Evolutionary conservation across 92 coral and sea anemone species (phyloP).

Genomic region (Siderastrea siderea): DNA sequence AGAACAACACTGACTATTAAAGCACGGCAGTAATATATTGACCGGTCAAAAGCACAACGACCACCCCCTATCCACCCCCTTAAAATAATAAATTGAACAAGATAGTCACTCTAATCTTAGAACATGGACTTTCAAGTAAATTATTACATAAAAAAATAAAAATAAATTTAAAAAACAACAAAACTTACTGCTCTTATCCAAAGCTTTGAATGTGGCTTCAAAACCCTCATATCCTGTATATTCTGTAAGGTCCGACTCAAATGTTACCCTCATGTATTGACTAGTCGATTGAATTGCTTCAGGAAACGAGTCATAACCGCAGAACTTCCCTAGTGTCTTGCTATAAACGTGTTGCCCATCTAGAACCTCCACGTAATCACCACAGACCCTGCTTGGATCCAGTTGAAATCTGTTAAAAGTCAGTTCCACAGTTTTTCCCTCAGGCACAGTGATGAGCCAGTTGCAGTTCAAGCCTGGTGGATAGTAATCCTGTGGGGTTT

Average conservation of each 20-base stretch:
- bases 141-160: no score
- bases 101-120: no score
- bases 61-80: no score
- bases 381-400: slow-evolving; percentile 13
- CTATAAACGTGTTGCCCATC: slow-evolving; percentile 49
- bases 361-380: slow-evolving; percentile 61
- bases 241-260: background rate
- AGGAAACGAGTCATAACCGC: slow-evolving; percentile 42
- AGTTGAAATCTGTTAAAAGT: slow-evolving; percentile 18
- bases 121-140: no score
- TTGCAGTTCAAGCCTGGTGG: background rate
- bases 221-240: background rate
- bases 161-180: no score
- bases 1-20: no score
- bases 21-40: no score
- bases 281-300: slow-evolving; percentile 40
- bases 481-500: slow-evolving; percentile 21
- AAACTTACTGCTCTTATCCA: background rate
- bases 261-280: slow-evolving; percentile 28
- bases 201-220: background rate
- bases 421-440: slow-evolving; percentile 22
- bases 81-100: no score
- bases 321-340: slow-evolving; percentile 48
- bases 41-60: no score
- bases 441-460: slow-evolving; percentile 45